Base-by-base conservation (phyloP, 2,797 vertebrate genomes). In the Clangula hyemalis region DNA sequence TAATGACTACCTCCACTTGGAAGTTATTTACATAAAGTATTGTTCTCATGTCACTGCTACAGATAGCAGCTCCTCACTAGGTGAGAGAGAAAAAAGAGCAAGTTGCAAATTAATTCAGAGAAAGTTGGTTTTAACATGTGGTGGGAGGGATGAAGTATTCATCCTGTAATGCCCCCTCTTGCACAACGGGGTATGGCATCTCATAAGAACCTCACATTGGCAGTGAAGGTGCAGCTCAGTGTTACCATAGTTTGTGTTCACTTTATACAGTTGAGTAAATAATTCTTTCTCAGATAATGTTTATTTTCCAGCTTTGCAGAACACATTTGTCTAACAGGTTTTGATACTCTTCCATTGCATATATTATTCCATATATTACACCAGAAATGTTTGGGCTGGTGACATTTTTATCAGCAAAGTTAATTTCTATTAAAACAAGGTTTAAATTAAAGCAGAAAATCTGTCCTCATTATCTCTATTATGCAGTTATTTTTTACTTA, bases 11-110 rank as follows among this genome's bases (percentile, higher is more conserved):
- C 85, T 95, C 71, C 71, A 79, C 47, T 60, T 91, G 51, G 62
- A 76, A 86, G 71, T 64, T 95, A 96, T 96, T 95, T 97, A 91
- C 88, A 95, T 97, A 85, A 88, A 70, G 88, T 90, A 95, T 96
- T 95, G 90, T 97, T 95, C 96, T 85, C 19, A 3, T 79, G 88
- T 95, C 94, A 96, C 41, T 69, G 62, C 43, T 76, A 88, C 45
- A 81, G 77, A 70, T 25, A 85, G 34, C 15, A 93, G 38, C 47
- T 91, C 36, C 62, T 81, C 2, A 3, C 43, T 57, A 89, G 79
- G 60, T 93, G 66, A 88, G 71, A 43, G 58, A 70, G 89, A 94
- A 89, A 77, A 78, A 60, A 89, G 24, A 88, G 27, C 47, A 84
- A 62, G 16, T 20, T 70, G 18, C 24, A 91, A 76, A 74, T 1